Percentiles rank a stretch among this genome's conserved stretches.
These are phyloP conservation scores for Castor canadensis DNA, from an alignment of 2,113 vertebrate species.

Conservation along the genomic window DNA sequence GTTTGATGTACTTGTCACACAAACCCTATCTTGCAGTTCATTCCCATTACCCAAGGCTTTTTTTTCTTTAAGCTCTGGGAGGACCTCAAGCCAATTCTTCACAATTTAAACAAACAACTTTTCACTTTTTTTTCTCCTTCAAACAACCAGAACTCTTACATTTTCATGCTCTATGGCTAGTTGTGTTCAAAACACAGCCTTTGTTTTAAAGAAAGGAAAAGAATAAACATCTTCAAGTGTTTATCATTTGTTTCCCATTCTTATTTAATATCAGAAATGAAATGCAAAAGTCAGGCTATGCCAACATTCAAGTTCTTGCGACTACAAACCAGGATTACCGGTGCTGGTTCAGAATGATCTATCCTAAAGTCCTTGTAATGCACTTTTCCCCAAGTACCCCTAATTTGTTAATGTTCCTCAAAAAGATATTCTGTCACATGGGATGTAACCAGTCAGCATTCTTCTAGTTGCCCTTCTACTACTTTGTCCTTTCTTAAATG, in stretches of 20 bases:
- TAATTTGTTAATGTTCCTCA: slow-evolving; percentile 41
- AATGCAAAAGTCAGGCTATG: neutral
- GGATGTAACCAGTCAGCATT: neutral
- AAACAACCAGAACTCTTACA: slow-evolving; percentile 45
- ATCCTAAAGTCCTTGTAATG: neutral
- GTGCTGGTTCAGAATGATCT: neutral
- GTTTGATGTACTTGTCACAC: slow-evolving; percentile 83
- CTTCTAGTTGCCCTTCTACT: neutral
- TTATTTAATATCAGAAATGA: neutral
- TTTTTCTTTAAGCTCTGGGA: slow-evolving; percentile 52
- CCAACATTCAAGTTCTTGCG: neutral
- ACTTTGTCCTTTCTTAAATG: neutral
- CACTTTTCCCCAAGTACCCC: neutral
- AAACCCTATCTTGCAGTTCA: slow-evolving; percentile 80
- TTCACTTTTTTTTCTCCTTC: neutral
- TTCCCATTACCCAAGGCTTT: slow-evolving; percentile 56
- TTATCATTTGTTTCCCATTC: neutral
- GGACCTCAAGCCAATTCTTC: slow-evolving; percentile 63
- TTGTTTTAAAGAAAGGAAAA: neutral
- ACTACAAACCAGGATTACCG: neutral
- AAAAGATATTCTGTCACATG: slow-evolving; percentile 19
- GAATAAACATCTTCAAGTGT: slow-evolving; percentile 25
- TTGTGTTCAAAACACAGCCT: slow-evolving; percentile 52
- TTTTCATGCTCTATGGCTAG: slow-evolving; percentile 59
- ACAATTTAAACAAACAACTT: slow-evolving; percentile 10